Evolutionary conservation across 2,888 invertebrate genomes (phyloP).

Genomic region (Plebejus anna): DNA sequence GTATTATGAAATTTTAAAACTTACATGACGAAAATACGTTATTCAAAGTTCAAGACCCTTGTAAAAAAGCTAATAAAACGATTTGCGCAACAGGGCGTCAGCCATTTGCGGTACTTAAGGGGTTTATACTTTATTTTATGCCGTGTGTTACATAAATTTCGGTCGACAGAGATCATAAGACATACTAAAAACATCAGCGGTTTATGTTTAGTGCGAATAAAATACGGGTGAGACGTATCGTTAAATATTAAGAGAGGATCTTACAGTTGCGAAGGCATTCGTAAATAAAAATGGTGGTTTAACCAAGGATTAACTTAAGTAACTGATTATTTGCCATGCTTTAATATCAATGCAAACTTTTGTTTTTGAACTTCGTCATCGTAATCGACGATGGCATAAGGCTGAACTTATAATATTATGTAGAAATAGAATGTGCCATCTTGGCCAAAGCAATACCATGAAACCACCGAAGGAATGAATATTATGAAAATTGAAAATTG

Average conservation of each 20-base stretch:
- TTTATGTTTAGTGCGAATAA: conserved; percentile 3
- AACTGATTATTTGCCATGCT: too few relatives aligned
- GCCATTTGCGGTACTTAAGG: conserved; percentile 7
- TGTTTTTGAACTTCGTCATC: not conserved
- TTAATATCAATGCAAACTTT: too few relatives aligned
- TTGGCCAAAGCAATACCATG: too few relatives aligned
- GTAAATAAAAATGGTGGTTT: not conserved
- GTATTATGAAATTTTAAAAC: not conserved
- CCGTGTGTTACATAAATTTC: not conserved
- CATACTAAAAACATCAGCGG: conserved; percentile 3
- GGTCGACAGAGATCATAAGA: conserved; percentile 17
- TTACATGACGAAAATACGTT: not conserved
- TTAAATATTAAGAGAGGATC: not conserved
- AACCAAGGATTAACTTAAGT: not conserved
- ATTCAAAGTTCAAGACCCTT: conserved; percentile 15
- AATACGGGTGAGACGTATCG: not conserved
- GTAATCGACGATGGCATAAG: too few relatives aligned
- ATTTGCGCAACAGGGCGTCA: not conserved
- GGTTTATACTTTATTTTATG: conserved; percentile 19
- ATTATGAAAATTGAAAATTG: too few relatives aligned
- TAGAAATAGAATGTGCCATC: too few relatives aligned
- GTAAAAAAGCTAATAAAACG: conserved; percentile 14
- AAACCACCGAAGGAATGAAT: too few relatives aligned
- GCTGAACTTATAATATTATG: not conserved
- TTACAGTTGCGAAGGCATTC: not conserved